Percentiles rank a stretch among this genome's conserved stretches.
Evolutionary conservation across 2,113 vertebrate species (phyloP).

Genomic region (Crotalus helleri): DNA sequence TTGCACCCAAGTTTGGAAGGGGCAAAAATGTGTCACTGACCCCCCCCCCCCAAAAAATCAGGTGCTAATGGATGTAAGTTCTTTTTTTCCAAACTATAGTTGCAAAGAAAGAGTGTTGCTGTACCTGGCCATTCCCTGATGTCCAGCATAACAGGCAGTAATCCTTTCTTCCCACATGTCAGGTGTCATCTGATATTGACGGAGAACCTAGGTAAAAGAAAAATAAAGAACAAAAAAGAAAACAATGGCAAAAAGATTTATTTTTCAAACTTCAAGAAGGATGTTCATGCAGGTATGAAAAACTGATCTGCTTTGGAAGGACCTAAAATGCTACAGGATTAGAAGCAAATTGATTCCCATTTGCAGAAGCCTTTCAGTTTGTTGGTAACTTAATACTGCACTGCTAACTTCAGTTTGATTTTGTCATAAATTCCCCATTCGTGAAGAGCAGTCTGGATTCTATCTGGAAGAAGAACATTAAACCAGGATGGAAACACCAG

Average conservation of each 20-base stretch:
- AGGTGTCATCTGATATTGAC: constrained; percentile 92
- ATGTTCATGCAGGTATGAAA: neutral
- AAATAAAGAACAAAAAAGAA: neutral
- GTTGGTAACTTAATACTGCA: neutral
- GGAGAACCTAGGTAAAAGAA: constrained; percentile 78
- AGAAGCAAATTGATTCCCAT: neutral
- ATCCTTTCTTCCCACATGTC: constrained; percentile 97
- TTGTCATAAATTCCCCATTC: neutral
- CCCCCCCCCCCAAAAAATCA: neutral
- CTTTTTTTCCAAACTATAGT: neutral
- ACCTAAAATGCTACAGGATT: neutral
- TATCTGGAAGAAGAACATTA: neutral
- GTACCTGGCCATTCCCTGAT: constrained; percentile 89
- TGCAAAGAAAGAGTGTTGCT: neutral
- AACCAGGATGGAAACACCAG: neutral
- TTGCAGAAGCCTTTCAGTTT: neutral
- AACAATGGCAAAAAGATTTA: neutral
- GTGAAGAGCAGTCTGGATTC: neutral
- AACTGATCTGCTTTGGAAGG: neutral
- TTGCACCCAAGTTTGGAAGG: neutral
- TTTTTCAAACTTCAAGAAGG: too few species aligned
- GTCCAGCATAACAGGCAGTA: constrained; percentile 90
- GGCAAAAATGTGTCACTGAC: neutral
- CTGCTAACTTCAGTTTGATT: neutral
- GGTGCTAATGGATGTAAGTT: neutral